Conservation (phyloP, 2,113 vertebrate species). For the Chloropsis hardwickii region DNA sequence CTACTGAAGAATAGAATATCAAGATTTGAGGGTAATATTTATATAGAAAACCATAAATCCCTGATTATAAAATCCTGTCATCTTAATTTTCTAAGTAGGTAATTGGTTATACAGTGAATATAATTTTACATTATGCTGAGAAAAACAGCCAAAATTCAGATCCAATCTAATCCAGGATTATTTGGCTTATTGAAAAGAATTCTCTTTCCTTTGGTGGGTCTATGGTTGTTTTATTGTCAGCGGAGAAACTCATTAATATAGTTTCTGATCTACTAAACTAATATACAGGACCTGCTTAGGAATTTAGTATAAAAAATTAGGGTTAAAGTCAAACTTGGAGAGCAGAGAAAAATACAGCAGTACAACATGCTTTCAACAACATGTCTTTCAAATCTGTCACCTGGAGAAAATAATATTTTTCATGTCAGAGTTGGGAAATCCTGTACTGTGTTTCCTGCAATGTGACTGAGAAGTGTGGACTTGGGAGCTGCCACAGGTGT, state of each 20-base stretch:
- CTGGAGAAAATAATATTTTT: neutral
- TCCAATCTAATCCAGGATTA: neutral
- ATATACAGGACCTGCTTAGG: neutral
- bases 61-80: neutral
- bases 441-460: neutral
- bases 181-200: neutral
- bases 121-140: neutral
- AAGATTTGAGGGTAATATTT: neutral
- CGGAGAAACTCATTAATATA: neutral
- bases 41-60: neutral
- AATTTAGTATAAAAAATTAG: neutral
- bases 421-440: neutral
- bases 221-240: neutral
- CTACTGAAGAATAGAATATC: neutral
- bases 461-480: neutral
- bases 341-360: neutral
- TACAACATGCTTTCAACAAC: neutral
- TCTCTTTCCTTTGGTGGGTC: neutral
- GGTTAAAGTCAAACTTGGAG: neutral
- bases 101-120: neutral
- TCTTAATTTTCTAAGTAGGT: neutral
- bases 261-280: neutral
- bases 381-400: neutral
- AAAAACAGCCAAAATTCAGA: neutral
- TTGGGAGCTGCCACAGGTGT: neutral